Evolutionary conservation across 1,140 invertebrate species (phyloP).

Genomic region (Drosophila burlai): DNA sequence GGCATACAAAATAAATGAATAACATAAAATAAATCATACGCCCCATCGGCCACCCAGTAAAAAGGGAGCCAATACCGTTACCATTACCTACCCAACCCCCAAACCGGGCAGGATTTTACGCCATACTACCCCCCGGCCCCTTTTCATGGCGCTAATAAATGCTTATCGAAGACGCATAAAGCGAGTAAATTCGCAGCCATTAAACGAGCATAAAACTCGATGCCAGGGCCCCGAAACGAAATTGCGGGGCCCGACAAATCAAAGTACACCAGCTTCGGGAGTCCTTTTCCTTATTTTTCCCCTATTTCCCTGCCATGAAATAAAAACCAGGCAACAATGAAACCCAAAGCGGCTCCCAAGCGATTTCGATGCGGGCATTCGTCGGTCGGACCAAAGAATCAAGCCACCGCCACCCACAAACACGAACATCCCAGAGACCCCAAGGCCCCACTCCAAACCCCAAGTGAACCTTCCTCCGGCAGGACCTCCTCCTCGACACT

Average conservation of each 20-base stretch:
- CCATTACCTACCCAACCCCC: slow-evolving; percentile 48
- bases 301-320: slow-evolving; percentile 57
- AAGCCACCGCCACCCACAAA: slow-evolving; percentile 21
- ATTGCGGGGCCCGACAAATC: slow-evolving; percentile 71
- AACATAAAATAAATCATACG: slow-evolving; percentile 82
- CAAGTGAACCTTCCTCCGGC: slow-evolving; percentile 6
- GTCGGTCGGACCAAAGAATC: slow-evolving; percentile 39
- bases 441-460: slow-evolving; percentile 3
- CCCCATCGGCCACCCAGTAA: slow-evolving; percentile 69
- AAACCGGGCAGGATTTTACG: background rate
- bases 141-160: slow-evolving; percentile 77
- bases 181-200: slow-evolving; percentile 82
- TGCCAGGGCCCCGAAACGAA: slow-evolving; percentile 43
- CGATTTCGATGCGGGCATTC: slow-evolving; percentile 74
- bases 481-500: slow-evolving; percentile 18
- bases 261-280: slow-evolving; percentile 75
- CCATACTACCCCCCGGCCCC: background rate
- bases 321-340: slow-evolving; percentile 80
- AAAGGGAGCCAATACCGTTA: slow-evolving; percentile 69
- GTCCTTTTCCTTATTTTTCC: slow-evolving; percentile 1
- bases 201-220: slow-evolving; percentile 80
- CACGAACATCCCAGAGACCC: background rate
- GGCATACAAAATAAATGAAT: slow-evolving; percentile 69
- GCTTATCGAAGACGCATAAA: slow-evolving; percentile 82
- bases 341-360: slow-evolving; percentile 80